phyloP scores from a whole-genome alignment of 2,797 vertebrate genomes.

The Gambelia wislizenii region DNA sequence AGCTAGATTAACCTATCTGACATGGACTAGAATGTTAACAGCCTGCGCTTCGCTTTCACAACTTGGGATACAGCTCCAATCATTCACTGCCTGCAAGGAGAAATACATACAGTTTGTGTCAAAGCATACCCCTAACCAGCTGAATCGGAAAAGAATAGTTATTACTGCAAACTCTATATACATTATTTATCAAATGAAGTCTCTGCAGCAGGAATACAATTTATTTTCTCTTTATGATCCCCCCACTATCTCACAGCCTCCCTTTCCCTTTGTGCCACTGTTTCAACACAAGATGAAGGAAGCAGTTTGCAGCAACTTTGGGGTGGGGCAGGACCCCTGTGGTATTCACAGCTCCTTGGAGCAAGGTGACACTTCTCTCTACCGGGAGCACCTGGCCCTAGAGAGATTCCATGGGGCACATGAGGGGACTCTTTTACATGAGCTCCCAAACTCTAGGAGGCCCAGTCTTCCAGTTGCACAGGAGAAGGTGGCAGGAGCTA shows the following conservation, averaged over 20 bases:
- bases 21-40: conserved; percentile 60
- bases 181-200: conserved; percentile 83
- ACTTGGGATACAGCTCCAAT: conserved; percentile 21
- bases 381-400: neutral
- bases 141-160: conserved; percentile 65
- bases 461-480: neutral
- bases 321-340: conserved; percentile 37
- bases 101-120: conserved; percentile 69
- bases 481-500: neutral
- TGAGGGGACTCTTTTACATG: neutral
- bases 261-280: conserved; percentile 52
- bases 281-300: conserved; percentile 65
- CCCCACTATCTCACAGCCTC: neutral
- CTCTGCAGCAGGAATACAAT: conserved; percentile 76
- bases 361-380: conserved; percentile 43
- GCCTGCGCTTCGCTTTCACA: conserved; percentile 56
- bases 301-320: conserved; percentile 63
- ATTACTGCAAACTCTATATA: conserved; percentile 76
- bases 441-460: neutral
- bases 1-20: conserved; percentile 65
- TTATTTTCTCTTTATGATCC: conserved; percentile 58
- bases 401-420: too few relatives aligned
- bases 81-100: conserved; percentile 61
- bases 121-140: conserved; percentile 61
- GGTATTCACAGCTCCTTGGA: conserved; percentile 26